Evolutionary conservation across 2,888 invertebrate genomes (phyloP).

Genomic region (Trachelus troglodyta): DNA sequence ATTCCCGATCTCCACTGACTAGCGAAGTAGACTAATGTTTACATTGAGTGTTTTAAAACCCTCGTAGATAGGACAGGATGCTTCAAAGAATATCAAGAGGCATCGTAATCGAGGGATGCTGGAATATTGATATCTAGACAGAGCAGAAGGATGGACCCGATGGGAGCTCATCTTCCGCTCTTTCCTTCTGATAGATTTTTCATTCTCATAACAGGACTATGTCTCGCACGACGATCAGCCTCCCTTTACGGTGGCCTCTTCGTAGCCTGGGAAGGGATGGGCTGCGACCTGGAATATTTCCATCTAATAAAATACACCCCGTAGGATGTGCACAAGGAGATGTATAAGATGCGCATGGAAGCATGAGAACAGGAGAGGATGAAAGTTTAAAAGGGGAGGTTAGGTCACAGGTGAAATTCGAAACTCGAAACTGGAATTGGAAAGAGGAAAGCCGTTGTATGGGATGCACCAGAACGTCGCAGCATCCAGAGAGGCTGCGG

Average conservation of each 20-base stretch:
- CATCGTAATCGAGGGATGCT: background rate
- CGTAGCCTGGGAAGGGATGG: background rate
- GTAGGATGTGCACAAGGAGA: background rate
- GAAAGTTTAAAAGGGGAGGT: constrained; percentile 30
- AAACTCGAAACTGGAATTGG: constrained; percentile 28
- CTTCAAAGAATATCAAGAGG: background rate
- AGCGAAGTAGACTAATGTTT: too few relatives aligned
- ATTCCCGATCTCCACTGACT: too few relatives aligned
- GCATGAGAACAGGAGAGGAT: constrained; percentile 27
- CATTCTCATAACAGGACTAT: too few relatives aligned
- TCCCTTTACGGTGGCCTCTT: too few relatives aligned
- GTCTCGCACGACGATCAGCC: too few relatives aligned
- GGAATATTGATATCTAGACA: background rate
- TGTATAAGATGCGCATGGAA: constrained; percentile 20
- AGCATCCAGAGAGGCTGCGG: constrained; percentile 13
- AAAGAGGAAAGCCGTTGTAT: constrained; percentile 7
- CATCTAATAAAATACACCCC: too few relatives aligned
- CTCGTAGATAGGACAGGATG: too few relatives aligned
- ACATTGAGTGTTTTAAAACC: too few relatives aligned
- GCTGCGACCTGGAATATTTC: background rate
- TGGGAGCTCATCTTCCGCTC: too few relatives aligned
- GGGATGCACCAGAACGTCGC: background rate
- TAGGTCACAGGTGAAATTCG: constrained; percentile 60
- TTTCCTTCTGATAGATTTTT: too few relatives aligned
- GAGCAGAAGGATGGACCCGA: too few relatives aligned